Conservation (phyloP, 1,140 invertebrate genomes). For the Stegodyphus mimosarum region DNA sequence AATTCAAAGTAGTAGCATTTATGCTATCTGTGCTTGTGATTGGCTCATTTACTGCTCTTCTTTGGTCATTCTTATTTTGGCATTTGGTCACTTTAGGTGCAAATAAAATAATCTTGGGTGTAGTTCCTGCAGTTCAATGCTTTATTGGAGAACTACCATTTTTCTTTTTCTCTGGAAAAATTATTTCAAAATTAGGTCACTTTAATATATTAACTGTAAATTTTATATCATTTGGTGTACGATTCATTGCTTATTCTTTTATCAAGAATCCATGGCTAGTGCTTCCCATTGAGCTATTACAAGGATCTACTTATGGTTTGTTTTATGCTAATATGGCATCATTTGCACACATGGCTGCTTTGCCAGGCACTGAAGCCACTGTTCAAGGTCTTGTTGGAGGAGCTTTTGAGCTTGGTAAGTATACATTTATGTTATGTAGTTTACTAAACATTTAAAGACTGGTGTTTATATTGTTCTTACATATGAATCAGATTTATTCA, state of each 20-base stretch:
- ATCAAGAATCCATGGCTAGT: slow-evolving; percentile 79
- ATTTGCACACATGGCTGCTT: slow-evolving; percentile 86
- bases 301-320: slow-evolving; percentile 88
- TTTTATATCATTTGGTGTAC: slow-evolving; percentile 74
- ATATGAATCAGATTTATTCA: not conserved
- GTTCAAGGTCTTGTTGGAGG: slow-evolving; percentile 75
- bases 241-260: slow-evolving; percentile 86
- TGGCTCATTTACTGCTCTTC: slow-evolving; percentile 83
- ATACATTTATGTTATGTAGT: not conserved
- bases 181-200: slow-evolving; percentile 86
- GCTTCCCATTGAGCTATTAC: slow-evolving; percentile 84
- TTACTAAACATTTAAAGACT: not conserved
- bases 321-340: slow-evolving; percentile 89
- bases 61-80: slow-evolving; percentile 86
- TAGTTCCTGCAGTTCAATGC: slow-evolving; percentile 81
- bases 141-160: slow-evolving; percentile 90
- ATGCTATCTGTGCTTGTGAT: slow-evolving; percentile 82
- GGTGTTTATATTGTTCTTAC: not conserved
- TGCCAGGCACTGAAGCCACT: slow-evolving; percentile 86
- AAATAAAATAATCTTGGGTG: slow-evolving; percentile 80
- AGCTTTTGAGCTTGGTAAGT: slow-evolving; percentile 62
- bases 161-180: slow-evolving; percentile 84
- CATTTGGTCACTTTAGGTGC: slow-evolving; percentile 64
- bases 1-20: slow-evolving; percentile 77
- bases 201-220: slow-evolving; percentile 78